Conservation (phyloP, 2,888 invertebrate genomes). For the Alloplasta piceator region DNA sequence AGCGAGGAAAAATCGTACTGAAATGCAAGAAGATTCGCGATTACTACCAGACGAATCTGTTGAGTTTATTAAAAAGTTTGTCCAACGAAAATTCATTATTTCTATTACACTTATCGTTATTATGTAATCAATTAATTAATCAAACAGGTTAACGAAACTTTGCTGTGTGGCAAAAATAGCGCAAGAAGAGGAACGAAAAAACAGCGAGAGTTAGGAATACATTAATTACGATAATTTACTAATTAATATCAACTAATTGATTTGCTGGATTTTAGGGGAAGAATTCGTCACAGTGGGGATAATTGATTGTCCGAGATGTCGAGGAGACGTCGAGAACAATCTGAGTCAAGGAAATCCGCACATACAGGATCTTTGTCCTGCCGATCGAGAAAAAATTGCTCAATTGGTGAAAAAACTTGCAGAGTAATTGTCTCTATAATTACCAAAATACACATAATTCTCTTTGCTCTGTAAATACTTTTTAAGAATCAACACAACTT, state of each 20-base stretch:
- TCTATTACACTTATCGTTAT: neutral
- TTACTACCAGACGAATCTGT: slow-evolving; percentile 30
- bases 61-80: slow-evolving; percentile 36
- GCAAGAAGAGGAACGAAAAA: slow-evolving; percentile 13
- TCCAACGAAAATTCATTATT: neutral
- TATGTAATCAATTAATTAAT: slow-evolving; percentile 1
- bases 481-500: no score
- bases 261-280: neutral
- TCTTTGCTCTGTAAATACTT: no score
- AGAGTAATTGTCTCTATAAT: slow-evolving; percentile 65
- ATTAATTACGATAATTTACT: slow-evolving; percentile 26
- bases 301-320: slow-evolving; percentile 68
- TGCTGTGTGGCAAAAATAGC: slow-evolving; percentile 21
- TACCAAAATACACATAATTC: neutral
- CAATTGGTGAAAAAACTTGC: slow-evolving; percentile 72
- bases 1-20: neutral
- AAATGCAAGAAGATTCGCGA: slow-evolving; percentile 24
- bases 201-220: slow-evolving; percentile 22
- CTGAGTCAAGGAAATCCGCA: slow-evolving; percentile 61
- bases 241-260: neutral
- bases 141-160: slow-evolving; percentile 33
- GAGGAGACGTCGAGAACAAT: slow-evolving; percentile 52
- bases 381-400: slow-evolving; percentile 72
- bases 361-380: slow-evolving; percentile 72
- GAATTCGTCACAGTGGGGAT: slow-evolving; percentile 65